These are phyloP conservation scores for Datnioides undecimradiatus DNA, from an alignment of 2,113 vertebrate genomes.

Conservation along the genomic window DNA sequence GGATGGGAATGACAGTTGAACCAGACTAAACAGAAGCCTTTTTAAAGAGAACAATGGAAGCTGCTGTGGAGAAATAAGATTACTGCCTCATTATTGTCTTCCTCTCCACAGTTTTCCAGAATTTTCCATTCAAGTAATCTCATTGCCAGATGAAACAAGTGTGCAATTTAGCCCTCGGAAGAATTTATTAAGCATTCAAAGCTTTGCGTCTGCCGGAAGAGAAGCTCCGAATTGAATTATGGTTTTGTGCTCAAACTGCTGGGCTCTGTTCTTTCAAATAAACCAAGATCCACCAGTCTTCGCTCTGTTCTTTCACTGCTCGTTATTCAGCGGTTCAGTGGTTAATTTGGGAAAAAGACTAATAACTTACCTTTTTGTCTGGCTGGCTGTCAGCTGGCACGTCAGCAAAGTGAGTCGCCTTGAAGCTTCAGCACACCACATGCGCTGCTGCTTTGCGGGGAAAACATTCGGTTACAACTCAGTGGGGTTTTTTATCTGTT, in stretches of 20 bases:
- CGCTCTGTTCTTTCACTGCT: slow-evolving; percentile 11
- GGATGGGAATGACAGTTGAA: slow-evolving; percentile 66
- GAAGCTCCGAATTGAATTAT: slow-evolving; percentile 55
- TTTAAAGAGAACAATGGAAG: slow-evolving; percentile 73
- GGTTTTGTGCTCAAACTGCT: slow-evolving; percentile 53
- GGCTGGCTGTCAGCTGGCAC: neutral
- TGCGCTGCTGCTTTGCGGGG: slow-evolving; percentile 29
- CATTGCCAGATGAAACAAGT: slow-evolving; percentile 72
- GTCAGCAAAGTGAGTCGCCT: neutral
- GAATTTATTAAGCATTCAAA: slow-evolving; percentile 70
- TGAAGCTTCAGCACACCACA: slow-evolving; percentile 21
- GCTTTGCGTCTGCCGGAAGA: slow-evolving; percentile 55
- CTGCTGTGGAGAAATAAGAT: slow-evolving; percentile 77
- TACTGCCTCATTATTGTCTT: slow-evolving; percentile 74
- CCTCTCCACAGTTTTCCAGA: slow-evolving; percentile 59
- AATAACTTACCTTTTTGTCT: neutral
- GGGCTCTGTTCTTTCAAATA: slow-evolving; percentile 48
- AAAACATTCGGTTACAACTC: slow-evolving; percentile 54
- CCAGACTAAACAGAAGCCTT: slow-evolving; percentile 69
- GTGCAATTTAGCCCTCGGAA: slow-evolving; percentile 60
- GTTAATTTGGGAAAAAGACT: slow-evolving; percentile 18
- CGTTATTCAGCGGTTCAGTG: slow-evolving; percentile 12
- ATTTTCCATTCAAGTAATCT: slow-evolving; percentile 75
- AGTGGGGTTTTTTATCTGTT: slow-evolving; percentile 31
- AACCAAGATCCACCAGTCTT: slow-evolving; percentile 41